Conservation (phyloP, 2,797 vertebrate species). For the Anas acuta region DNA sequence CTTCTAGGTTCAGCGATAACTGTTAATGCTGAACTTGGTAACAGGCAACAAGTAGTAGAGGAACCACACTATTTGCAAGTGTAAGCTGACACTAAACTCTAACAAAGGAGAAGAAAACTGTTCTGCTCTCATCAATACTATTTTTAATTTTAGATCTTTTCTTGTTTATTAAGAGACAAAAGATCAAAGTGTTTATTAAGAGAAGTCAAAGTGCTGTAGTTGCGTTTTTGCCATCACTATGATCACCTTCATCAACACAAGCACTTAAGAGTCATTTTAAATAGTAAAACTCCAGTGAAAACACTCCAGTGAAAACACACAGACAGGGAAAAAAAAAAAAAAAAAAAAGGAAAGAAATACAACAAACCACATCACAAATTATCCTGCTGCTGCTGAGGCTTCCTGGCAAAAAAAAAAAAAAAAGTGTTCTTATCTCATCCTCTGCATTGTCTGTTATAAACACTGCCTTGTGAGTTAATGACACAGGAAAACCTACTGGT, state of each 20-base stretch:
- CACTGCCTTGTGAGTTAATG: not conserved
- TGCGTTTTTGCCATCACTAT: not conserved
- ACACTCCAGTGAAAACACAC: not conserved
- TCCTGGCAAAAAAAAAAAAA: not conserved
- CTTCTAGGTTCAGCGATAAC: not conserved
- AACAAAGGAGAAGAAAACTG: not conserved
- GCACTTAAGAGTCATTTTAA: not conserved
- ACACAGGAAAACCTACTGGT: not conserved
- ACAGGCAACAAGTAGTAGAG: not conserved
- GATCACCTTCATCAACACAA: not conserved
- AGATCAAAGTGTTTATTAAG: not conserved
- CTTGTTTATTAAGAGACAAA: not conserved
- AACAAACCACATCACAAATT: slow-evolving; percentile 27
- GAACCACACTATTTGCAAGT: slow-evolving; percentile 31
- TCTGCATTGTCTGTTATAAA: not conserved
- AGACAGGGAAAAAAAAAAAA: fast-evolving
- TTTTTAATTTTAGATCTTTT: not conserved
- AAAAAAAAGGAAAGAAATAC: not conserved
- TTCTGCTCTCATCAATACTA: not conserved
- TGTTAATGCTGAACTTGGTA: not conserved
- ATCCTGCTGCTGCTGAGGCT: not conserved
- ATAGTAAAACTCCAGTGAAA: not conserved
- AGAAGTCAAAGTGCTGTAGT: not conserved
- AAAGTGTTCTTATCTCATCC: not conserved
- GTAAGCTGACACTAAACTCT: not conserved